These are phyloP conservation scores for Seira musarum DNA, from an alignment of 2,888 invertebrate species.

Conservation along the genomic window DNA sequence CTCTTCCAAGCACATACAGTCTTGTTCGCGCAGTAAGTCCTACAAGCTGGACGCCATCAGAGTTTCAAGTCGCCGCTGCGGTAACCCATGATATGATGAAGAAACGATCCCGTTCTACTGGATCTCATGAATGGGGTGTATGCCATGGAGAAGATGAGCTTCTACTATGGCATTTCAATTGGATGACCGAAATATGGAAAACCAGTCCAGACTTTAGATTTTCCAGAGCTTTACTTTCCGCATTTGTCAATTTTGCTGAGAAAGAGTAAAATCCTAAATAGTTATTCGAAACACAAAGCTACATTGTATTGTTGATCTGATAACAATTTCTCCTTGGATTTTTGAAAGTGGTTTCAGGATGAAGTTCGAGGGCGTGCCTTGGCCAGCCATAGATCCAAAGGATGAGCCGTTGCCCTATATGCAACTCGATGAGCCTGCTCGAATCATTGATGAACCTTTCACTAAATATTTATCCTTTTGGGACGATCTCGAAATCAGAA, in stretches of 20 bases:
- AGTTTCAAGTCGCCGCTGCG: constrained; percentile 31
- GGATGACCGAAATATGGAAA: constrained; percentile 65
- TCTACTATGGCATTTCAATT: constrained; percentile 63
- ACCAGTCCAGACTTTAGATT: constrained; percentile 65
- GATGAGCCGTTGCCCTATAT: constrained; percentile 64
- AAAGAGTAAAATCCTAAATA: too few relatives aligned
- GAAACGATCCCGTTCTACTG: constrained; percentile 28
- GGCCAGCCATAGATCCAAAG: constrained; percentile 64
- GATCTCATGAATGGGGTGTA: constrained; percentile 35
- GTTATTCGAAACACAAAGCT: too few relatives aligned
- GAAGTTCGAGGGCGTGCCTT: constrained; percentile 61
- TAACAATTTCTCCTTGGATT: constrained; percentile 7
- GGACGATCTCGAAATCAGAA: constrained; percentile 63
- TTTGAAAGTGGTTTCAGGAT: constrained; percentile 45
- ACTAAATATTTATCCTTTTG: constrained; percentile 64
- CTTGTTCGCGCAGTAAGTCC: constrained; percentile 41
- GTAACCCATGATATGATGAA: constrained; percentile 47
- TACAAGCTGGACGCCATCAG: constrained; percentile 38
- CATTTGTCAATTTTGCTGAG: constrained; percentile 64
- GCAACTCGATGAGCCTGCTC: constrained; percentile 61
- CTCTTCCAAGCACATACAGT: constrained; percentile 56
- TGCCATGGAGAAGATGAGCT: constrained; percentile 61
- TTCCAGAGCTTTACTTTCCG: constrained; percentile 60
- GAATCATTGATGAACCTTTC: constrained; percentile 68
- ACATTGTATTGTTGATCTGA: background rate